Base-by-base conservation (phyloP, 2,113 vertebrate genomes). In the Phocoena phocoena region DNA sequence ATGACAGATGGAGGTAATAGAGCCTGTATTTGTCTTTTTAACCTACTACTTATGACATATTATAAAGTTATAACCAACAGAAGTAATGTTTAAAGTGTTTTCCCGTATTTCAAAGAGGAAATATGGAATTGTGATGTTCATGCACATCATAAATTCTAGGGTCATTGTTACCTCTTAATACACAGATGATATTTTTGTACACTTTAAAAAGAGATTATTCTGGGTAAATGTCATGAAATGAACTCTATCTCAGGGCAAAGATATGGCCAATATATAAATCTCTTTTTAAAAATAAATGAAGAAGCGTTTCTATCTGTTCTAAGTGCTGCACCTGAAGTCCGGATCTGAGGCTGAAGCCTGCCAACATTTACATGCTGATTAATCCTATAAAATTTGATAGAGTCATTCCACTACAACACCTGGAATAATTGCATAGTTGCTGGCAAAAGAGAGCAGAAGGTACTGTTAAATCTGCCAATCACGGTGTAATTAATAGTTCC, bases 401-500 rank as follows among this genome's bases (percentile, higher is more conserved):
- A 99, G 98, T 98, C 96, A 98, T 98, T 98, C 97, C 97, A 97
- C 97, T 97, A 98, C 98, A 98, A 98, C 98, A 99, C 98, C 98
- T 99, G 98, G 98, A 99, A 99, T 99, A 99, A 99, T 99, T 99
- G 98, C 98, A 98, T 90, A 98, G 98, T 98, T 98, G 97, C 98
- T 98, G 98, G 97, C 97, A 98, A 98, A 98, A 98, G 98, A 98
- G 90, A 98, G 95, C 97, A 92, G 97, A 98, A 98, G 98, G 96
- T 97, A 96, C 98, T 98, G 95, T 98, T 98, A 98, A 98, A 97
- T 96, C 97, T 98, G 98, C 97, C 98, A 99, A 98, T 99, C 97
- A 98, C 89, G 26, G 90, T 79, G 91, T 86, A 97, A 97, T 97
- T 99, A 99, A 98, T 98, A 98, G 98, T 98, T 98, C 95, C 94